Percentiles rank a stretch among this genome's conserved stretches.
Evolutionary conservation across 2,797 vertebrate species (phyloP).

Genomic region (Malurus splendens): DNA sequence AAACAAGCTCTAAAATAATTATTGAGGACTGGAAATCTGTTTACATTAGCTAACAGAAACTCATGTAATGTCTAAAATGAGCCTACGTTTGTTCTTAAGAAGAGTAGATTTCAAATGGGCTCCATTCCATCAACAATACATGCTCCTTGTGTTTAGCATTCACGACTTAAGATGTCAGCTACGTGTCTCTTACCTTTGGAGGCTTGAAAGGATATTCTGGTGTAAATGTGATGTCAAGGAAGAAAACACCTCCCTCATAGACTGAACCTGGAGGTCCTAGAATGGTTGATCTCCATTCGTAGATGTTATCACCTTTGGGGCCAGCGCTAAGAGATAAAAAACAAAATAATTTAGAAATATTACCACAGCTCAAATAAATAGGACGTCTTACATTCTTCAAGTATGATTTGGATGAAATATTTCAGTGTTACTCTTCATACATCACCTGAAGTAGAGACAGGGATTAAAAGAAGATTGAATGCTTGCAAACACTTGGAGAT

Average conservation of each 20-base stretch:
- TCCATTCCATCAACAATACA: background rate
- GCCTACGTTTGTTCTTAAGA: background rate
- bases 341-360: background rate
- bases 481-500: background rate
- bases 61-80: background rate
- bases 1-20: background rate
- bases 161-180: background rate
- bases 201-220: constrained; percentile 97
- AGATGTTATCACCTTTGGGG: constrained; percentile 95
- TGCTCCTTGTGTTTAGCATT: background rate
- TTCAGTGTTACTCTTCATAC: background rate
- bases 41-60: background rate
- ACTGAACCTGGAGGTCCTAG: constrained; percentile 94
- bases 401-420: background rate
- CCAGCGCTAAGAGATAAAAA: constrained; percentile 77
- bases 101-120: background rate
- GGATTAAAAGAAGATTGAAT: background rate
- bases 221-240: constrained; percentile 93
- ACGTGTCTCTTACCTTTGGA: constrained; percentile 83
- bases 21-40: background rate
- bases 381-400: background rate
- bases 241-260: constrained; percentile 94
- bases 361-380: background rate
- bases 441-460: background rate
- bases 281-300: constrained; percentile 95